These are phyloP conservation scores for Limenitis camilla DNA, from an alignment of 2,888 invertebrate genomes.

Conservation along the genomic window DNA sequence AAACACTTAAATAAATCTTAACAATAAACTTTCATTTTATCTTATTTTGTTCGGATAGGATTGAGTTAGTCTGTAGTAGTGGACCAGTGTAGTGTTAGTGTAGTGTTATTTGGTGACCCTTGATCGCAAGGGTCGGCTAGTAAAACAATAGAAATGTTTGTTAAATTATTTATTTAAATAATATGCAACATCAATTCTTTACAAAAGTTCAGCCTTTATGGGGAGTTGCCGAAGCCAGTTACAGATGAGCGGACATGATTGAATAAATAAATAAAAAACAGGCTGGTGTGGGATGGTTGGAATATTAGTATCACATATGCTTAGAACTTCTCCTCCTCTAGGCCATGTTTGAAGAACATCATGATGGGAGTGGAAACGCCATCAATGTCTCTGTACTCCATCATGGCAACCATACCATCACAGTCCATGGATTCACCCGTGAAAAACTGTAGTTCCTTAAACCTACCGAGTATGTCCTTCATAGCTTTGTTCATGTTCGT, in stretches of 20 bases:
- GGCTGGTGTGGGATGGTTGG: slow-evolving; percentile 47
- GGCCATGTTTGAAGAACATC: slow-evolving; percentile 97
- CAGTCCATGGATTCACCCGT: slow-evolving; percentile 94
- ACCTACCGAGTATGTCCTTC: slow-evolving; percentile 91
- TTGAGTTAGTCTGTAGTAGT: too few species aligned
- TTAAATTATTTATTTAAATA: slow-evolving; percentile 46
- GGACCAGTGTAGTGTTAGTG: too few species aligned
- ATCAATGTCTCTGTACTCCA: slow-evolving; percentile 93
- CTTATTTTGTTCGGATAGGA: too few species aligned
- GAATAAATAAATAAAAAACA: slow-evolving; percentile 67
- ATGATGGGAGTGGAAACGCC: slow-evolving; percentile 88
- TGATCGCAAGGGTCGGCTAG: too few species aligned
- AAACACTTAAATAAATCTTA: too few species aligned
- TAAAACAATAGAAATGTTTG: slow-evolving; percentile 37
- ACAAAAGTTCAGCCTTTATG: slow-evolving; percentile 72
- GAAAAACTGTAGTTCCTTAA: slow-evolving; percentile 95
- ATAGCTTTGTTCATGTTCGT: slow-evolving; percentile 94
- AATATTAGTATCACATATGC: slow-evolving; percentile 51
- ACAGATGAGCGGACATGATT: slow-evolving; percentile 58
- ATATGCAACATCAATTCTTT: slow-evolving; percentile 63
- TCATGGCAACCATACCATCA: slow-evolving; percentile 94
- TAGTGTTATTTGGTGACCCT: too few species aligned
- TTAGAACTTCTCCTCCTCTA: slow-evolving; percentile 96
- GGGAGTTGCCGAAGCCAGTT: slow-evolving; percentile 50
- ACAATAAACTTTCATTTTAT: too few species aligned